Percentiles rank a stretch among this genome's conserved stretches.
phyloP scores from a whole-genome alignment of 2,113 vertebrate species.

The Bagarius yarrelli region DNA sequence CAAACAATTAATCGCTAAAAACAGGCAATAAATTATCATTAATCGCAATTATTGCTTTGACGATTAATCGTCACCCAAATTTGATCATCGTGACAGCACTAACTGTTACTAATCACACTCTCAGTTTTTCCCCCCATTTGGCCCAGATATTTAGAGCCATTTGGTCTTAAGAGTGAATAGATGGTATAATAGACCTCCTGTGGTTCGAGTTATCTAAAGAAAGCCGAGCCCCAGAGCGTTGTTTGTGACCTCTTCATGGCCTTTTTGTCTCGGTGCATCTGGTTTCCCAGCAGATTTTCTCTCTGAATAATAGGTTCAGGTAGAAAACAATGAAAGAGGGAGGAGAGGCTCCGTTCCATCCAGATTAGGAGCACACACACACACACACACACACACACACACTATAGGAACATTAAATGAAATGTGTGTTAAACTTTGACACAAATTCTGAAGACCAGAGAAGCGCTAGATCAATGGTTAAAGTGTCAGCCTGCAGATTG shows the following conservation, averaged over 20 bases:
- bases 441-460: too few relatives aligned
- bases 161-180: slow-evolving; percentile 41
- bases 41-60: too few relatives aligned
- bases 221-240: slow-evolving; percentile 31
- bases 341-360: slow-evolving; percentile 11
- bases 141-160: background rate
- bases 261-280: slow-evolving; percentile 40
- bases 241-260: slow-evolving; percentile 31
- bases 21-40: too few relatives aligned
- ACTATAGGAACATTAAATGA: too few relatives aligned
- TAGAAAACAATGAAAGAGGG: slow-evolving; percentile 30
- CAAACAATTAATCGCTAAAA: too few relatives aligned
- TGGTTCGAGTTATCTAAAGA: slow-evolving; percentile 45
- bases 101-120: background rate
- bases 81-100: too few relatives aligned
- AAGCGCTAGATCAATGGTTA: too few relatives aligned
- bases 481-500: too few relatives aligned
- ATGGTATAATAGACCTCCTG: slow-evolving; percentile 43
- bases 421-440: too few relatives aligned
- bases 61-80: too few relatives aligned
- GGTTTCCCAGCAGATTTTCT: slow-evolving; percentile 35
- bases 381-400: too few relatives aligned
- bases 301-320: slow-evolving; percentile 31
- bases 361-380: background rate
- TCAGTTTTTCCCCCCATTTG: background rate